These are phyloP conservation scores for Emydocephalus ijimae DNA, from an alignment of 2,113 vertebrate species.

Conservation along the genomic window DNA sequence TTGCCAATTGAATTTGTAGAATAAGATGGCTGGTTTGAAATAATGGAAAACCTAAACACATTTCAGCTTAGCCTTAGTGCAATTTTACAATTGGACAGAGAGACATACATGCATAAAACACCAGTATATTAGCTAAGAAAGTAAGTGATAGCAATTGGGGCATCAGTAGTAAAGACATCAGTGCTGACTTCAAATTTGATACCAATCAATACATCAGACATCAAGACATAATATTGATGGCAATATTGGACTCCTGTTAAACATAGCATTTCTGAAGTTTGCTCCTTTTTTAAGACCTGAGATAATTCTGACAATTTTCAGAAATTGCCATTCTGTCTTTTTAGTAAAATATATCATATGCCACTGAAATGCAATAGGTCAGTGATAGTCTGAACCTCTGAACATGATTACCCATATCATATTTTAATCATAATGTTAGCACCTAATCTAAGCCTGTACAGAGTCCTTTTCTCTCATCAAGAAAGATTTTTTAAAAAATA, in stretches of 20 bases:
- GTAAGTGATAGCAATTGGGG: not conserved
- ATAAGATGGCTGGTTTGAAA: not conserved
- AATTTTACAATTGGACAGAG: not conserved
- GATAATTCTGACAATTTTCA: not conserved
- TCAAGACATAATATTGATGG: not conserved
- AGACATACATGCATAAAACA: not conserved
- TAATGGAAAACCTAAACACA: not conserved
- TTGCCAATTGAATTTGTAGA: not conserved
- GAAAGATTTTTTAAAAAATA: not conserved
- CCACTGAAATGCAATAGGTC: not conserved
- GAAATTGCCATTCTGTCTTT: not conserved
- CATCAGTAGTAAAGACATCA: not conserved
- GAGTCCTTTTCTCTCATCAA: not conserved
- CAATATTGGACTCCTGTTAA: not conserved
- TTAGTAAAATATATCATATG: not conserved
- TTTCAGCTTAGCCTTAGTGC: not conserved
- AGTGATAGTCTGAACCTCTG: not conserved
- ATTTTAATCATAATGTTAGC: not conserved
- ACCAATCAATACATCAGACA: not conserved
- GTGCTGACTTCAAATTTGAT: not conserved
- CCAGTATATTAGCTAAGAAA: not conserved
- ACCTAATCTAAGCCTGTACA: not conserved
- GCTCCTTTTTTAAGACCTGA: not conserved
- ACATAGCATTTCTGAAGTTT: not conserved
- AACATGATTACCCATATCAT: too few relatives aligned